phyloP scores from a whole-genome alignment of 2,888 invertebrate genomes.

The Schizaphis graminum region DNA sequence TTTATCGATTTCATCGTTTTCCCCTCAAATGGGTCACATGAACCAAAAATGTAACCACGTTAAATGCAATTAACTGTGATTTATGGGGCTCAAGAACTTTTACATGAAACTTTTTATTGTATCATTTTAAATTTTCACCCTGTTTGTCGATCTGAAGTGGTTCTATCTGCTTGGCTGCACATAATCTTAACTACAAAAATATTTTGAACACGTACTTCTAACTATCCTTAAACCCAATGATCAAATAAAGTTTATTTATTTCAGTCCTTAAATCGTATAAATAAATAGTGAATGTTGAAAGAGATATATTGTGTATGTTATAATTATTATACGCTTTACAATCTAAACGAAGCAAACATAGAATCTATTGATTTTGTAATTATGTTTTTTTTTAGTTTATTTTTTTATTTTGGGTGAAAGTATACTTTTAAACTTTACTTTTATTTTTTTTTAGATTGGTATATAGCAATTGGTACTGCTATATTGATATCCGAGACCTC shows the following conservation, averaged over 20 bases:
- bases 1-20: slow-evolving; percentile 27
- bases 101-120: slow-evolving; percentile 26
- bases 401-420: not conserved
- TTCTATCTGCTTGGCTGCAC: not conserved
- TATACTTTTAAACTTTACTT: not conserved
- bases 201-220: not conserved
- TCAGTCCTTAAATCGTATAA: not conserved
- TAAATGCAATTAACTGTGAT: slow-evolving; percentile 33
- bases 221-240: not conserved
- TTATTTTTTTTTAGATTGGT: not conserved
- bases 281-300: not conserved
- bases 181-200: not conserved
- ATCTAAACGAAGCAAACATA: not conserved
- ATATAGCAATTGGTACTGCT: not conserved
- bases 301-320: not conserved
- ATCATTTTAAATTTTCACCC: not conserved
- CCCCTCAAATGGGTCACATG: not conserved
- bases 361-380: not conserved
- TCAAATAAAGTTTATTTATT: slow-evolving; percentile 8
- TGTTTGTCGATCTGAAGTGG: not conserved
- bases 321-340: not conserved
- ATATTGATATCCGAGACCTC: not conserved
- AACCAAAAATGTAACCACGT: slow-evolving; percentile 18
- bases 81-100: slow-evolving; percentile 7
- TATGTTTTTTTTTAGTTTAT: not conserved